Conservation (phyloP, 2,888 invertebrate genomes). For the Lycophotia porphyrea region DNA sequence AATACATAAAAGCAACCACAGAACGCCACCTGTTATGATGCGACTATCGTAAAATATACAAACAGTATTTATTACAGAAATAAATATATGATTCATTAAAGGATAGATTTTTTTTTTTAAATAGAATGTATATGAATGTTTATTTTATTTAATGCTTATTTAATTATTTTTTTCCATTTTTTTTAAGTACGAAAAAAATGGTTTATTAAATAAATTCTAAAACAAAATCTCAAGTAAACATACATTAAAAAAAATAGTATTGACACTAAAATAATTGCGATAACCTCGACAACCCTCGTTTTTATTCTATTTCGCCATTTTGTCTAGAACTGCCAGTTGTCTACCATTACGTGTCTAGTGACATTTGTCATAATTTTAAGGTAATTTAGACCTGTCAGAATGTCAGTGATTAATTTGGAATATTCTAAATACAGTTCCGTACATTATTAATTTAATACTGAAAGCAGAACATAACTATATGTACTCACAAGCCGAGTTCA, state of each 20-base stretch:
- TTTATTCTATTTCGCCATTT: not conserved
- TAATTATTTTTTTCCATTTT: too few species aligned
- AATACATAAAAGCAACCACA: not conserved
- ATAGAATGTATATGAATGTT: too few species aligned
- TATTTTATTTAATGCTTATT: too few species aligned
- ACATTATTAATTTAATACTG: slow-evolving; percentile 8
- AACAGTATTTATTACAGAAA: not conserved
- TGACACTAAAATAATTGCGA: not conserved
- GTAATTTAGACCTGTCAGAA: slow-evolving; percentile 38
- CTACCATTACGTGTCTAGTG: slow-evolving; percentile 19
- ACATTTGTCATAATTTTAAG: slow-evolving; percentile 48
- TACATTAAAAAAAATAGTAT: not conserved
- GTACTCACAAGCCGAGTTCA: slow-evolving; percentile 13
- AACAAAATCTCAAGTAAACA: not conserved
- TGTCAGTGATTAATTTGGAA: slow-evolving; percentile 43
- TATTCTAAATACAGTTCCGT: slow-evolving; percentile 21
- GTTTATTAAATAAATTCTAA: not conserved
- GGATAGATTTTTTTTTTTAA: too few species aligned
- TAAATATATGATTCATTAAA: too few species aligned
- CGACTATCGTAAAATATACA: not conserved
- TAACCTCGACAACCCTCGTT: not conserved
- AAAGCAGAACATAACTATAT: slow-evolving; percentile 7
- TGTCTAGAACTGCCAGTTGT: not conserved
- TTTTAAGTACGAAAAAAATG: not conserved
- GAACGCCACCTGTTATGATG: too few species aligned